Evolutionary conservation across 2,797 vertebrate species (phyloP), one percentile per base, ranked within the genome.

Genomic region (Microchirus variegatus): DNA sequence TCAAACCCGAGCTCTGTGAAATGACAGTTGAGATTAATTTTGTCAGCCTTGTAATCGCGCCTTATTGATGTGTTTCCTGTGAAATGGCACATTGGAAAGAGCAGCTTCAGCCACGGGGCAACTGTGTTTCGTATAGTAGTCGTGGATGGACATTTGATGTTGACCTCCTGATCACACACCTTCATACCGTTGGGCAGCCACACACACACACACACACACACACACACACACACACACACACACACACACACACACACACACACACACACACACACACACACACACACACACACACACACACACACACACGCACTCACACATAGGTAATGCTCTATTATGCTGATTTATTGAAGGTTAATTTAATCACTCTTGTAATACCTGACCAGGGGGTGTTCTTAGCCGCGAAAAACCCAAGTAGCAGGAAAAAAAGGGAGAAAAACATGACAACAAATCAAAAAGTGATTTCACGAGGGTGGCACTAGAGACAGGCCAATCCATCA

Each of bases 1-100:
- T 85, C 83, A 87, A 81, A 89, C 63, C 59, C 51, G 54, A 78
- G 80, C 87, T 81, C 82, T 78, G 82, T 73, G 85, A 87, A 87
- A 90, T 85, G 89, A 91, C 87, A 89, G 82, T 63, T 67, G 82
- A 78, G 84, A 91, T 91, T 88, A 81, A 87, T 88, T 88, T 86
- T 88, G 89, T 91, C 91, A 91, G 89, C 76, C 85, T 83, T 88
- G 90, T 90, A 90, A 92, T 89, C 82, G 81, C 63, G 80, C 83
- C 84, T 90, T 88, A 91, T 91, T 90, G 90, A 92, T 90, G 90
- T 88, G 88, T 87, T 88, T 90, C 81, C 89, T 87, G 81, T 63
- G 75, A 88, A 86, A 86, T 84, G 86, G 76, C 87, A 89, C 87
- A 60, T 84, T 67, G 80, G 70, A 89, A 88, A 90, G 86, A 88